phyloP scores from a whole-genome alignment of 92 coral and sea anemone genomes.

The Plumapathes pennacea region DNA sequence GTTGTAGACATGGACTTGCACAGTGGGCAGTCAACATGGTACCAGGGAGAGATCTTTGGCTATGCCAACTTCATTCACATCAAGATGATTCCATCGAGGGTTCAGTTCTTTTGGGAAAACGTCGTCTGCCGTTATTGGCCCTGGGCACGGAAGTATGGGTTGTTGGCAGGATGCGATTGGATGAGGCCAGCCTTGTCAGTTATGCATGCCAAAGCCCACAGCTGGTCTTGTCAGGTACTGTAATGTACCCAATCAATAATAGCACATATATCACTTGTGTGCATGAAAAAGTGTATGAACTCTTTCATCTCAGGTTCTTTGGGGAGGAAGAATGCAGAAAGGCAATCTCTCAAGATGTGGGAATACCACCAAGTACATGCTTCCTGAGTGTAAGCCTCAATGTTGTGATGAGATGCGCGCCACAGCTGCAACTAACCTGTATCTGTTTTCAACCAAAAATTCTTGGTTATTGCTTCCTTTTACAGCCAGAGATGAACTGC shows the following conservation, averaged over 20 bases:
- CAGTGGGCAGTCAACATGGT: conserved; percentile 63
- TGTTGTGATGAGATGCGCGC: no score
- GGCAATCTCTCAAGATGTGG: conserved; percentile 58
- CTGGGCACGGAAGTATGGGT: conserved; percentile 6
- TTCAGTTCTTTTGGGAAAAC: conserved; percentile 3
- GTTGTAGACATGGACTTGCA: conserved; percentile 59
- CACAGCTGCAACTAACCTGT: no score
- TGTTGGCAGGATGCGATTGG: background rate
- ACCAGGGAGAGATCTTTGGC: conserved; percentile 58
- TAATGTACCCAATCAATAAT: no score
- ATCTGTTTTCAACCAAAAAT: no score
- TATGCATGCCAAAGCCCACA: conserved; percentile 28
- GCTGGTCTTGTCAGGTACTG: conserved; percentile 20
- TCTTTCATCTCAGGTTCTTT: conserved; percentile 20
- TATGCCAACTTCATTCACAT: conserved; percentile 58
- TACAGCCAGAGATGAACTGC: conserved; percentile 52
- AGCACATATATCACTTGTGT: no score
- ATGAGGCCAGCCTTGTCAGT: conserved; percentile 24
- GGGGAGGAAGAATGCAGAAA: conserved; percentile 61
- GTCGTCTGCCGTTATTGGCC: conserved; percentile 26
- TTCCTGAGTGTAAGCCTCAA: conserved; percentile 37
- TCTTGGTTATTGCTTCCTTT: no score
- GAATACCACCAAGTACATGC: conserved; percentile 50
- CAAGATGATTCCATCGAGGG: conserved; percentile 26
- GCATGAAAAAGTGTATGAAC: no score